Conservation (phyloP, 2,888 invertebrate genomes). For the Campoletis raptor region DNA sequence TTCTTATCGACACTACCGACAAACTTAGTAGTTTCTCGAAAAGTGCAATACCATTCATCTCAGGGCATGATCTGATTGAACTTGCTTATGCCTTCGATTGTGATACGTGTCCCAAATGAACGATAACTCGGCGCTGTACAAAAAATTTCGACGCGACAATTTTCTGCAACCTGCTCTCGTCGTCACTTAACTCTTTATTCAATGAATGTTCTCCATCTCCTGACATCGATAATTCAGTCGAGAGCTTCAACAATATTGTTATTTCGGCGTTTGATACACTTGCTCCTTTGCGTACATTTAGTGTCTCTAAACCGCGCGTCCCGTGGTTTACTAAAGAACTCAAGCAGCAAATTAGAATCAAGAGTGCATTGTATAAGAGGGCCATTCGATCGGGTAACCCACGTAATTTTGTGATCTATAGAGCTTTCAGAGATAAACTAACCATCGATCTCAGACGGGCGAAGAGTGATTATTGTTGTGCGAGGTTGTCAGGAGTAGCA, state of each 20-base stretch:
- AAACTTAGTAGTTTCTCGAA: neutral
- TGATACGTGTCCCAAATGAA: neutral
- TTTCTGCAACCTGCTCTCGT: too few species aligned
- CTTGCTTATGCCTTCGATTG: neutral
- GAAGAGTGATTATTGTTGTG: neutral
- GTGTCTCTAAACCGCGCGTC: neutral
- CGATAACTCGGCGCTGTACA: neutral
- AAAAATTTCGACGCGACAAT: neutral
- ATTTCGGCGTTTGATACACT: neutral
- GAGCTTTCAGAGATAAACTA: conserved; percentile 2
- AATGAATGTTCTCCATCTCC: neutral
- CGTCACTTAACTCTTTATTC: neutral
- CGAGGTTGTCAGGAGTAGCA: neutral
- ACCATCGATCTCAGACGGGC: neutral
- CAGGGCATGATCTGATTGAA: conserved; percentile 39
- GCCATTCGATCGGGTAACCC: conserved; percentile 15
- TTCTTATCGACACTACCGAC: conserved; percentile 1
- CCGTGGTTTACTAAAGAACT: conserved; percentile 10
- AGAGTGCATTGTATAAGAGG: neutral
- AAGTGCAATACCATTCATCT: conserved; percentile 25
- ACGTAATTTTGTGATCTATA: neutral
- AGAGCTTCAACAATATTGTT: neutral
- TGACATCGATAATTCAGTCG: neutral
- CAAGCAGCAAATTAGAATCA: neutral
- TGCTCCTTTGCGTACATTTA: neutral